Percentiles rank a stretch among this genome's conserved stretches.
Conservation (phyloP, 2,888 invertebrate genomes). For the Oscheius sp. region DNA sequence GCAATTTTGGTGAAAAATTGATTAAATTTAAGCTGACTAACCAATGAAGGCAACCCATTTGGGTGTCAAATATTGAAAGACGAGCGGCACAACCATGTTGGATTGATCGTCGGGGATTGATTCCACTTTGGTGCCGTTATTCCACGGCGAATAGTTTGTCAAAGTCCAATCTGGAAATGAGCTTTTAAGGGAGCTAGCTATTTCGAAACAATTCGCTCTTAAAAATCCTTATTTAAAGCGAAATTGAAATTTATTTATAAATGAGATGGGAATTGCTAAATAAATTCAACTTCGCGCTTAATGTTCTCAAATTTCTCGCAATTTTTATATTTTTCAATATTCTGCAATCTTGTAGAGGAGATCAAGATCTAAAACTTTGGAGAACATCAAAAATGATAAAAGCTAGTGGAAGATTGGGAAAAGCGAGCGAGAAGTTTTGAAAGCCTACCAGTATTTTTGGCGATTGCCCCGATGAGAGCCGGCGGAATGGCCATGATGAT, state of each 20-base stretch:
- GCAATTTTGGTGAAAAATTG: neutral
- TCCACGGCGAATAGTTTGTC: constrained; percentile 78
- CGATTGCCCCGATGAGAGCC: constrained; percentile 94
- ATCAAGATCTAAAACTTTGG: too few species aligned
- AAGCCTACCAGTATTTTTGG: constrained; percentile 80
- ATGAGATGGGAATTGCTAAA: too few species aligned
- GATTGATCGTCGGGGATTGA: constrained; percentile 76
- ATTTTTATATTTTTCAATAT: too few species aligned
- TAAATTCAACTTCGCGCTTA: neutral
- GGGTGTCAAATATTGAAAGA: constrained; percentile 90
- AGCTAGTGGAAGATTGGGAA: neutral
- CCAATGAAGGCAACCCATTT: constrained; percentile 96
- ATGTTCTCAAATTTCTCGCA: too few species aligned
- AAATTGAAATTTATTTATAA: neutral
- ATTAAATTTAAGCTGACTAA: too few species aligned
- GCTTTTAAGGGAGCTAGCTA: neutral
- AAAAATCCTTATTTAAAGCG: neutral
- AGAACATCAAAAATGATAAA: too few species aligned
- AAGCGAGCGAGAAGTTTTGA: neutral
- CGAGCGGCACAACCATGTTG: constrained; percentile 94
- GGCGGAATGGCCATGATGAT: constrained; percentile 96
- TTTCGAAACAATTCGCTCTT: neutral
- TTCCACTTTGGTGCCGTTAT: constrained; percentile 65
- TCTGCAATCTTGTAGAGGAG: too few species aligned
- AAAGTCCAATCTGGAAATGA: constrained; percentile 87